phyloP scores from a whole-genome alignment of 1,140 invertebrate species.

The Ceratosolen fusciceps region DNA sequence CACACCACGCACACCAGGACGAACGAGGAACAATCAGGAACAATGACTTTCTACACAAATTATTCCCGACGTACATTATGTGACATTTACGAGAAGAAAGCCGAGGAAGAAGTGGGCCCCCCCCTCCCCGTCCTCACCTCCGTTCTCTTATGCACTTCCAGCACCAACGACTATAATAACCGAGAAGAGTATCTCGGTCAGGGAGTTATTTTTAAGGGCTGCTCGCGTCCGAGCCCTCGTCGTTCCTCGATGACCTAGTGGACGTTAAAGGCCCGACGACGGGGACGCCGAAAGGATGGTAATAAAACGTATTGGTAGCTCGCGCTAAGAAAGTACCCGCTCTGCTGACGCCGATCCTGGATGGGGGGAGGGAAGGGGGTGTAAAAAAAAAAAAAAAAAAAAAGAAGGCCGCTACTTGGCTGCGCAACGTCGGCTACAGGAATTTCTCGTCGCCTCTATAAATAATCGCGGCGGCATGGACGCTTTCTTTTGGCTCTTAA shows the following conservation, averaged over 20 bases:
- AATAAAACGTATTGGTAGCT: neutral
- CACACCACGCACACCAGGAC: too few relatives aligned
- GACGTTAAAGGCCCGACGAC: neutral
- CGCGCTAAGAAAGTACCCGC: neutral
- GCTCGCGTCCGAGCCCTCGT: neutral
- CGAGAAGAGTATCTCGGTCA: neutral
- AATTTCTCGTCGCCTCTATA: slow-evolving; percentile 34
- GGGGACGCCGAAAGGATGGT: neutral
- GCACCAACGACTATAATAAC: neutral
- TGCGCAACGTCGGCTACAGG: slow-evolving; percentile 1
- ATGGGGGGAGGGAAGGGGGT: too few relatives aligned
- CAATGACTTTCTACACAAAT: too few relatives aligned
- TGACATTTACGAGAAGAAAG: too few relatives aligned
- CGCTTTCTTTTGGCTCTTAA: slow-evolving; percentile 33
- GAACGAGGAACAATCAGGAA: too few relatives aligned
- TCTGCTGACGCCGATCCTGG: neutral
- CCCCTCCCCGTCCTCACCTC: too few relatives aligned
- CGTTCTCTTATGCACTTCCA: too few relatives aligned
- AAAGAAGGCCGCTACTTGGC: slow-evolving; percentile 6
- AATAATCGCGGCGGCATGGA: slow-evolving; percentile 12
- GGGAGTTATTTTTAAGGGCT: neutral
- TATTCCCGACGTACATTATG: too few relatives aligned
- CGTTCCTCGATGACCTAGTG: too few relatives aligned
- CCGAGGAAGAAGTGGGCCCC: too few relatives aligned
- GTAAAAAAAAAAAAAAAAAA: too few relatives aligned